Evolutionary conservation across 2,113 vertebrate species (phyloP).

Genomic region (Cranoglanis bouderius): DNA sequence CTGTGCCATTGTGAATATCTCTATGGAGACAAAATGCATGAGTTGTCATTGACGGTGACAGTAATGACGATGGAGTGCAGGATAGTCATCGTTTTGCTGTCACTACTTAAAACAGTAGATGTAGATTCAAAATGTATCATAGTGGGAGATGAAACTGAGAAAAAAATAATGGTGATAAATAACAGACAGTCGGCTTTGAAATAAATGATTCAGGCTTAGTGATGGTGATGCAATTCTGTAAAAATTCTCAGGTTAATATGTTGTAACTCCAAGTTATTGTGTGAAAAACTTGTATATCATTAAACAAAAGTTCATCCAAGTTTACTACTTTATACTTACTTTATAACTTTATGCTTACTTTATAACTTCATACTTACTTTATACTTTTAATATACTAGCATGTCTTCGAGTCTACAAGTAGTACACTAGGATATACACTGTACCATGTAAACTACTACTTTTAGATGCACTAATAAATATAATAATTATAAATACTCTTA

Average conservation of each 20-base stretch:
- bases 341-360: too few relatives aligned
- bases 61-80: constrained; percentile 12
- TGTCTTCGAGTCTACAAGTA: background rate
- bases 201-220: background rate
- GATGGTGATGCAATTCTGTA: background rate
- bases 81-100: background rate
- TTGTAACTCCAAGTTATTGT: background rate
- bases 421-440: background rate
- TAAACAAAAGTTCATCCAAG: too few relatives aligned
- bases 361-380: too few relatives aligned
- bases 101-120: background rate
- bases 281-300: background rate
- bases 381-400: background rate
- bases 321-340: too few relatives aligned
- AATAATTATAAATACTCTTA: background rate
- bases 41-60: background rate
- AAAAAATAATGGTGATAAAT: background rate
- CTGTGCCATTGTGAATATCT: background rate
- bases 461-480: background rate
- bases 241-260: background rate
- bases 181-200: background rate
- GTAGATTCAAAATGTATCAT: constrained; percentile 11
- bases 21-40: background rate
- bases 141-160: background rate
- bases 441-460: background rate